Base-by-base conservation (phyloP, 2,797 vertebrate species). In the Chiroxiphia lanceolata region DNA sequence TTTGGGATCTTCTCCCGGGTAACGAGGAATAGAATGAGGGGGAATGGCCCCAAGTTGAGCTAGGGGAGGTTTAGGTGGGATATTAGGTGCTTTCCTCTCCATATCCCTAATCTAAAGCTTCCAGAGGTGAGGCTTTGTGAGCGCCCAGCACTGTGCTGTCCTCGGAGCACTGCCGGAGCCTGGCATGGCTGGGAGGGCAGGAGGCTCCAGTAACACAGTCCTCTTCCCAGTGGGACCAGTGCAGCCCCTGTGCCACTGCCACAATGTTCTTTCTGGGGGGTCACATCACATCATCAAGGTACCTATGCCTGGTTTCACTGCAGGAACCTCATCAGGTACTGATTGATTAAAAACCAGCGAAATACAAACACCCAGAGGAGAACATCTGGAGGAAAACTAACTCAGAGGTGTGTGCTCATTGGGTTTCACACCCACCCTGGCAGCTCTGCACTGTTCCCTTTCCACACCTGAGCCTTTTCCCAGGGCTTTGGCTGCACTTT, bases 211-310 rank as follows among this genome's bases (percentile, higher is more conserved):
- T 13, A 21, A 17, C 31, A 50, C n/a, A 4, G 12, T 82, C 12
- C 38, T 29, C 16, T 59, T 40, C 11, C 18, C 13, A 6, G 11
- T 11, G 44, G 53, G 15, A 17, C 3, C 26, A 15, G 33, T 15
- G 34, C 14, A 21, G 33, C 27, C 36, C 34, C 33, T 18, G 38
- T 77, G 15, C 38, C 70, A 40, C 34, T 6, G 13, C 21, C 18
- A 13, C 5, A 3, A 1, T 4, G 5, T 27, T 22, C 56, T 56
- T 84, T 56, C 64, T 51, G 29, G 34, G 45, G 45, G 53, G 6
- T 31, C 50, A 44, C n/a, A 68, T 16, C n/a, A 21, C 11, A 3
- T 13, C 1, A 1, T 22, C 7, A 0, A 3, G 9, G 19, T 23
- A 48, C 31, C 44, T 25, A 5, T 10, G 29, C 50, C 45, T 76